phyloP scores from a whole-genome alignment of 2,113 vertebrate species.

The Oreochromis niloticus region DNA sequence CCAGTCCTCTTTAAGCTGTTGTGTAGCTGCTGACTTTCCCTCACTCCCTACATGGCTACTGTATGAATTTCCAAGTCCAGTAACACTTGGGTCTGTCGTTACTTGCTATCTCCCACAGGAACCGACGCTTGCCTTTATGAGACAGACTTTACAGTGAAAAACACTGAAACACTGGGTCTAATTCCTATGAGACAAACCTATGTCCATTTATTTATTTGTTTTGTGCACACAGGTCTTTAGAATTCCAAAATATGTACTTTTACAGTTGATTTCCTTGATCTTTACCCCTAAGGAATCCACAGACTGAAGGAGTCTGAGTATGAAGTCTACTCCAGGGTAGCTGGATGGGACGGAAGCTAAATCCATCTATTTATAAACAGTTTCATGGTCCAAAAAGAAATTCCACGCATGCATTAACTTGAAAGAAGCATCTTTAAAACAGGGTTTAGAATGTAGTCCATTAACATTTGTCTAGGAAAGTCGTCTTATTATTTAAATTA shows the following conservation, averaged over 20 bases:
- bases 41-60: background rate
- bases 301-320: background rate
- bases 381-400: background rate
- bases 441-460: background rate
- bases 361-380: background rate
- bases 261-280: background rate
- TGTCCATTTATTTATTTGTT: background rate
- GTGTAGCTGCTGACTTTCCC: background rate
- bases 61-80: rapidly evolving
- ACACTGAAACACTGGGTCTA: background rate
- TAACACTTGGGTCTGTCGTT: rapidly evolving
- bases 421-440: background rate
- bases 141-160: rapidly evolving
- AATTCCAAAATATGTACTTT: rapidly evolving
- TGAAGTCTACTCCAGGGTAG: background rate
- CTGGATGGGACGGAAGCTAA: background rate
- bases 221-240: background rate
- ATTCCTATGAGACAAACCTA: background rate
- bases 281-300: background rate
- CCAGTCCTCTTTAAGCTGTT: background rate
- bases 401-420: rapidly evolving
- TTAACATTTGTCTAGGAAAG: background rate
- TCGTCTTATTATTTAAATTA: background rate
- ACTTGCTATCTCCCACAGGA: background rate
- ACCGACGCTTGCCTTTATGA: rapidly evolving